Evolutionary conservation across 1,140 invertebrate genomes (phyloP).

Genomic region (Lithobius niger): DNA sequence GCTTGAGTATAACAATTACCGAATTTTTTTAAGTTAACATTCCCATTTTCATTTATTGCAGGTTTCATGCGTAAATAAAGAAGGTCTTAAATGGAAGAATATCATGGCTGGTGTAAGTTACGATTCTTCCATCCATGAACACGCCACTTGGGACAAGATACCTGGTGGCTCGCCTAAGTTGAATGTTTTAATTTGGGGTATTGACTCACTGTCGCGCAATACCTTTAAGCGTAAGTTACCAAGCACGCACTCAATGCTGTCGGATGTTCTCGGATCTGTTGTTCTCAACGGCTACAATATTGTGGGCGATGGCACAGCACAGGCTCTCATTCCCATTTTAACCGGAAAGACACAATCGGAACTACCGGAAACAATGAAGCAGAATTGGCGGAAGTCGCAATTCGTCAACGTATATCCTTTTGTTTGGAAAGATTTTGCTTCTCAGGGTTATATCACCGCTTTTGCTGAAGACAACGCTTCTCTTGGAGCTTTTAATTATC

Average conservation of each 20-base stretch:
- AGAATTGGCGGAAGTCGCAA: constrained; percentile 45
- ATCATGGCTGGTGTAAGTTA: constrained; percentile 41
- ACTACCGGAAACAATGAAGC: constrained; percentile 67
- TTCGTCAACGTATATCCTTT: constrained; percentile 67
- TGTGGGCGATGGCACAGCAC: constrained; percentile 85
- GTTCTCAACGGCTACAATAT: constrained; percentile 54
- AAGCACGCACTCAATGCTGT: constrained; percentile 60
- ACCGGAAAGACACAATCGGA: constrained; percentile 79
- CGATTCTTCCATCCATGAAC: constrained; percentile 33
- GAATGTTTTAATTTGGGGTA: constrained; percentile 77
- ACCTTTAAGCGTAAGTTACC: constrained; percentile 75
- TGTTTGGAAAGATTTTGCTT: constrained; percentile 59
- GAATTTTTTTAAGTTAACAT: too few relatives aligned
- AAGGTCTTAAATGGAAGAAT: constrained; percentile 38
- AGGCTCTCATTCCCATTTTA: constrained; percentile 78
- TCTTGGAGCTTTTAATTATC: constrained; percentile 78
- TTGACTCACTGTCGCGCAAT: constrained; percentile 78
- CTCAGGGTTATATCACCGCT: constrained; percentile 50
- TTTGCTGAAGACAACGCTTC: constrained; percentile 74
- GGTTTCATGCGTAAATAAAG: constrained; percentile 28
- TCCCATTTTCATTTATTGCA: constrained; percentile 54
- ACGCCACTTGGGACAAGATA: constrained; percentile 38
- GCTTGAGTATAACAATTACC: too few relatives aligned
- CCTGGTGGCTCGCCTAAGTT: constrained; percentile 38
- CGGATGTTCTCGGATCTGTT: constrained; percentile 45